Conservation (phyloP, 2,113 vertebrate genomes). For the Myanophis thanlyinensis region DNA sequence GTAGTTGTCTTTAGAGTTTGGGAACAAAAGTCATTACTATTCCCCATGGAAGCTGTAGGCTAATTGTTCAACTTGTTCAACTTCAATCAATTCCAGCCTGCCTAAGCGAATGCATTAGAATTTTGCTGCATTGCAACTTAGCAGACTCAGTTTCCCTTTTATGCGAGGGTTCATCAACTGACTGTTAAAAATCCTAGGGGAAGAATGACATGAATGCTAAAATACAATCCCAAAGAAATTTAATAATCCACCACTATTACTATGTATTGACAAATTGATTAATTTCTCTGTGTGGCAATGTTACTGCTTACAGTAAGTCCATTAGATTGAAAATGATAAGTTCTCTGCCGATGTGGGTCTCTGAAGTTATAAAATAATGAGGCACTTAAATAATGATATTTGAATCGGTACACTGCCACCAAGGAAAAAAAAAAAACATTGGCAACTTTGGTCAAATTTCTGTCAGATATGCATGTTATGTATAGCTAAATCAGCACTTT, state of each 20-base stretch:
- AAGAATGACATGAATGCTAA: slow-evolving; percentile 21
- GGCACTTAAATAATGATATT: slow-evolving; percentile 25
- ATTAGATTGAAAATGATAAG: slow-evolving; percentile 57
- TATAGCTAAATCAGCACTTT: neutral
- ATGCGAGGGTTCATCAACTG: slow-evolving; percentile 21
- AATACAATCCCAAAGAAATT: slow-evolving; percentile 36
- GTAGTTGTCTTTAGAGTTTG: neutral
- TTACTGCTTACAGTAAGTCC: slow-evolving; percentile 48
- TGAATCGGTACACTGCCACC: slow-evolving; percentile 12
- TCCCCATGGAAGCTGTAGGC: neutral
- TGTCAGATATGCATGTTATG: neutral
- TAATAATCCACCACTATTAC: slow-evolving; percentile 51
- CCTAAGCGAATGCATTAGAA: neutral
- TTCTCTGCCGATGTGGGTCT: slow-evolving; percentile 35
- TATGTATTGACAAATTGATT: slow-evolving; percentile 47
- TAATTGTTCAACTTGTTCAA: slow-evolving; percentile 33
- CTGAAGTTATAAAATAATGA: slow-evolving; percentile 21
- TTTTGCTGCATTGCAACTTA: slow-evolving; percentile 1
- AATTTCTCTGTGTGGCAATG: slow-evolving; percentile 35
- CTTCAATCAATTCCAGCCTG: neutral
- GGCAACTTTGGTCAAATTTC: slow-evolving; percentile 13
- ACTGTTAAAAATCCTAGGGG: slow-evolving; percentile 23
- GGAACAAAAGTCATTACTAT: slow-evolving; percentile 5
- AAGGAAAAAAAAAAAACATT: slow-evolving; percentile 1
- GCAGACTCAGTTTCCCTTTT: slow-evolving; percentile 29